Evolutionary conservation across 2,113 vertebrate genomes (phyloP).

Genomic region (Heterotis niloticus): DNA sequence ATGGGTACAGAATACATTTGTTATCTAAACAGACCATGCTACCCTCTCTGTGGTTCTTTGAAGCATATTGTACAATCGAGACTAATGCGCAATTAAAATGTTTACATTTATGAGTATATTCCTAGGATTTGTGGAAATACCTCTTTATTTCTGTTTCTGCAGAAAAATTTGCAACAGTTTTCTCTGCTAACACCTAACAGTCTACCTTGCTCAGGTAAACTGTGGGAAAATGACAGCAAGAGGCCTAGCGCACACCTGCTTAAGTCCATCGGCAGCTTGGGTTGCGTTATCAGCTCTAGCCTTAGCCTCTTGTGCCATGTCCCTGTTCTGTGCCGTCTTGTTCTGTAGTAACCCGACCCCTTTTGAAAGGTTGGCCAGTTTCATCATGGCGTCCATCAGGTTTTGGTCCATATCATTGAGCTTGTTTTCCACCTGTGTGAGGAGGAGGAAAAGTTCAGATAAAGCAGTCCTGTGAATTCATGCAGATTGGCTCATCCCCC

Average conservation of each 20-base stretch:
- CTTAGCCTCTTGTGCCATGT: slow-evolving; percentile 58
- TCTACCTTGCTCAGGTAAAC: background rate
- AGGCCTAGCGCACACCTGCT: slow-evolving; percentile 46
- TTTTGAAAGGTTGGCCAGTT: slow-evolving; percentile 59
- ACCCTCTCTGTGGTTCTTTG: background rate
- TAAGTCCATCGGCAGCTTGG: slow-evolving; percentile 45
- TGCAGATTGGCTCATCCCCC: background rate
- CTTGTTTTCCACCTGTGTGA: slow-evolving; percentile 52
- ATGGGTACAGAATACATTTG: too few species aligned
- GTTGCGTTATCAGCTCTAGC: slow-evolving; percentile 55
- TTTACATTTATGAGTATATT: background rate
- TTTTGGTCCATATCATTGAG: slow-evolving; percentile 56
- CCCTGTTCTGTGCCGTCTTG: slow-evolving; percentile 50
- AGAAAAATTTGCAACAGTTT: background rate
- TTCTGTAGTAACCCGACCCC: slow-evolving; percentile 56
- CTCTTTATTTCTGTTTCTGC: background rate
- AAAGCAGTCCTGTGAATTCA: background rate
- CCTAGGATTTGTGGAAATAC: background rate
- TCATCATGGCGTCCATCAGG: slow-evolving; percentile 59
- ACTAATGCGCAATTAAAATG: background rate
- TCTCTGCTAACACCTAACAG: background rate
- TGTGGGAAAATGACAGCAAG: too few species aligned
- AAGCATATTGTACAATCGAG: background rate
- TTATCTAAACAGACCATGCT: too few species aligned
- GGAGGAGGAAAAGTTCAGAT: background rate